Conservation (phyloP, 2,888 invertebrate species). For the Nebria salina region DNA sequence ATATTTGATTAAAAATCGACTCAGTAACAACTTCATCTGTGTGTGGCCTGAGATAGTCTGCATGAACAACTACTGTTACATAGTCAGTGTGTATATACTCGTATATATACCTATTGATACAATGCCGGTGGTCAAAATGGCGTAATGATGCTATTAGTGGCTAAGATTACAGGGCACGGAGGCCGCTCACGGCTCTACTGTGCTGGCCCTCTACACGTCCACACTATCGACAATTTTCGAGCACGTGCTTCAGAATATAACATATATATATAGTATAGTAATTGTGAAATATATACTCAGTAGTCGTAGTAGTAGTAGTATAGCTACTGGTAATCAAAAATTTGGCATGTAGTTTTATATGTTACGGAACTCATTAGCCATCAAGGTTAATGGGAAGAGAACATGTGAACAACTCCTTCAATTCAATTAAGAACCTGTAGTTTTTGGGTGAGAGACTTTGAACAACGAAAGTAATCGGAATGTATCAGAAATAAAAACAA, state of each 20-base stretch:
- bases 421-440: too few relatives aligned
- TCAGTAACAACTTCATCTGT: neutral
- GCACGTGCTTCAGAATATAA: neutral
- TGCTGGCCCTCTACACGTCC: slow-evolving; percentile 16
- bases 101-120: neutral
- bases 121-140: slow-evolving; percentile 45
- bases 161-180: slow-evolving; percentile 57
- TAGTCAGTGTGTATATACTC: too few relatives aligned
- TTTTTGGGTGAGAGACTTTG: too few relatives aligned
- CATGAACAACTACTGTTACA: too few relatives aligned
- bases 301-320: neutral
- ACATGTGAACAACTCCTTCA: too few relatives aligned
- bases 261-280: neutral
- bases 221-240: neutral
- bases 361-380: neutral
- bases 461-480: neutral
- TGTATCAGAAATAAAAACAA: neutral
- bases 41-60: neutral
- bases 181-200: slow-evolving; percentile 27
- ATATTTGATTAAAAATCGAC: too few relatives aligned
- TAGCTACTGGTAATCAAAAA: neutral
- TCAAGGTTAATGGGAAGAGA: neutral
- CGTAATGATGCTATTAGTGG: slow-evolving; percentile 55
- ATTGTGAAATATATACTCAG: neutral
- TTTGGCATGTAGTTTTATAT: neutral